A percentile compares a stretch with the other conserved stretches of the same genome.
Conservation (phyloP, 2,113 vertebrate genomes). For the Daboia siamensis region DNA sequence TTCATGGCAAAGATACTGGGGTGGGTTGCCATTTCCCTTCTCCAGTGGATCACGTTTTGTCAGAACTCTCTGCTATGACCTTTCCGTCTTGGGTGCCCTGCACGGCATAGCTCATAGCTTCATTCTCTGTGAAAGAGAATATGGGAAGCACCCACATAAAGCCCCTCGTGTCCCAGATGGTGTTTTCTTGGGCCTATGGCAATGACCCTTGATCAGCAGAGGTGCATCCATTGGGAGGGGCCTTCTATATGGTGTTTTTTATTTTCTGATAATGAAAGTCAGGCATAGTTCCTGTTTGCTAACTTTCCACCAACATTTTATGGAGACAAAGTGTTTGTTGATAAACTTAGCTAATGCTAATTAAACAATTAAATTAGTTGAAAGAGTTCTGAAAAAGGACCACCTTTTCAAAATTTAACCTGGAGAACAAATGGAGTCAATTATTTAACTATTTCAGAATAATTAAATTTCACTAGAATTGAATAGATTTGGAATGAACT, state of each 20-base stretch:
- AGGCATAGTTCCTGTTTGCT: background rate
- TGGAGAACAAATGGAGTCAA: background rate
- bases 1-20: too few species aligned
- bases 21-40: too few species aligned
- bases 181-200: background rate
- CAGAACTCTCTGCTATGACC: too few species aligned
- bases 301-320: background rate
- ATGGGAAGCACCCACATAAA: background rate
- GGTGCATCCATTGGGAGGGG: background rate
- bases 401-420: background rate
- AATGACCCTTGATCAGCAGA: background rate
- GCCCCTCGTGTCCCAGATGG: background rate
- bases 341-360: background rate
- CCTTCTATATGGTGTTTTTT: background rate
- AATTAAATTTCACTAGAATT: background rate
- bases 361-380: background rate
- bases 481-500: background rate
- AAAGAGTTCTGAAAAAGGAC: background rate
- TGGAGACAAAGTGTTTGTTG: background rate
- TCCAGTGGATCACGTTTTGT: too few species aligned
- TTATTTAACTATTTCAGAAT: background rate
- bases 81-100: too few species aligned
- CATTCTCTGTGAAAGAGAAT: background rate
- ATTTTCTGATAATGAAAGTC: background rate
- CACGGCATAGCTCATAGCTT: too few species aligned